Conservation (phyloP, 2,113 vertebrate genomes). For the Narcine bancroftii region DNA sequence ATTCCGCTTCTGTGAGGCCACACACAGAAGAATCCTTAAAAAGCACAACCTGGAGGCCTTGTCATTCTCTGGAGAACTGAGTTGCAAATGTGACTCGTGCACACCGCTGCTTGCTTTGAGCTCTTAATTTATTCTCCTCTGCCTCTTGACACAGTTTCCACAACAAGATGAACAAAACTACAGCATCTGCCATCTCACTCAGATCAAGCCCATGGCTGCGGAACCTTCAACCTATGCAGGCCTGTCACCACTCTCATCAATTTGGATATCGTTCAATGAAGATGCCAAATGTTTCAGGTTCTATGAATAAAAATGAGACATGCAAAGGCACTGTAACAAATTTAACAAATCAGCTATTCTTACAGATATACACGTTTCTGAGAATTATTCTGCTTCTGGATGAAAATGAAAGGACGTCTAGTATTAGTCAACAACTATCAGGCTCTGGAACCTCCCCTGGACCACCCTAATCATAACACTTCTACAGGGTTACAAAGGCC, state of each 20-base stretch:
- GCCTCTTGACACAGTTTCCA: background rate
- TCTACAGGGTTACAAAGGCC: too few species aligned
- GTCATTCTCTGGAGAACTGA: background rate
- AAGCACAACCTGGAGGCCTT: background rate
- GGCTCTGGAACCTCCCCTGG: too few species aligned
- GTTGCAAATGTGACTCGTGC: background rate
- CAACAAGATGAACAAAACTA: background rate
- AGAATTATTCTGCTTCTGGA: background rate
- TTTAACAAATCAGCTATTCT: background rate
- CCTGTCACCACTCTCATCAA: background rate
- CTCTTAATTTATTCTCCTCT: background rate
- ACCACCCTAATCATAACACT: too few species aligned
- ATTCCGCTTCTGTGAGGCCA: background rate
- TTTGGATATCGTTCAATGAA: background rate
- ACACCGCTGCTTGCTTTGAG: background rate
- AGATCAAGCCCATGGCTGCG: background rate
- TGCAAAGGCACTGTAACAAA: background rate
- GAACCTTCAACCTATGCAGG: background rate
- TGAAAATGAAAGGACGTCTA: background rate
- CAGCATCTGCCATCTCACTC: background rate
- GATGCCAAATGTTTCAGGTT: background rate
- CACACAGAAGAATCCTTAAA: background rate
- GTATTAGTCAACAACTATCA: too few species aligned
- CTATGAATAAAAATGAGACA: constrained; percentile 16
- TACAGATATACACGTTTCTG: background rate